Base-by-base conservation (phyloP, 1,140 invertebrate genomes). In the Subanguina moxae region DNA sequence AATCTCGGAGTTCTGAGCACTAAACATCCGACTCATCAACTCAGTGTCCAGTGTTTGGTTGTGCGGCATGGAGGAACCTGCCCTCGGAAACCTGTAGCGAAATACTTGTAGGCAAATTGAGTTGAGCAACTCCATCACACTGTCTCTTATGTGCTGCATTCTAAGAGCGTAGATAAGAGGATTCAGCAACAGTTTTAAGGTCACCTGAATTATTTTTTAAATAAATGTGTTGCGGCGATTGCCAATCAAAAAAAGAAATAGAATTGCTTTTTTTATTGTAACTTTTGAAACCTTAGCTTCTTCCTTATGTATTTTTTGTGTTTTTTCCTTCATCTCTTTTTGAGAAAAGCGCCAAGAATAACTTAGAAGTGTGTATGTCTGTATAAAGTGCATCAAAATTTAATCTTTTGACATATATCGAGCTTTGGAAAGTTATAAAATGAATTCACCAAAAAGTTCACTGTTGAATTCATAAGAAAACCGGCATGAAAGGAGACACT, bases 121-220 rank as follows among this genome's bases (percentile, higher is more conserved):
- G n/a, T 25, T 52, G 48, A 52, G 48, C 48, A 52, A 25, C 8
- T 52, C 48, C 3, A 52, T 7, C n/a, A 52, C 48, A 52, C 48
- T 52, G 48, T 25, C 23, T 25, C 48, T 62, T 30, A 78, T 74
- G 38, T 78, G 77, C 28, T 71, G 62, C 28, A 78, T 75, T 17
- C 76, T 70, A 19, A 76, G 68, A 5, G 76, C 78, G 58, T 78
- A 78, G 57, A 78, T 76, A 30, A 78, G 69, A 0, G 76, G 76
- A 64, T 78, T 78, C 0, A 71, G 45, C 0, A 76, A 75, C 13
- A 78, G 63, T 66, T 78, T 78, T 0, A 78, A 25, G 38, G 75
- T 72, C 21, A 78, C 76, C 76, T 77, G 27, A 45, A 52, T 5
- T 7, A 52, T 3, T n/a, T 11, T n/a, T n/a, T n/a, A n/a, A n/a